These are phyloP conservation scores for Ephydatia muelleri DNA, from an alignment of 37 sponge, comb jelly and placozoan species.

Conservation along the genomic window DNA sequence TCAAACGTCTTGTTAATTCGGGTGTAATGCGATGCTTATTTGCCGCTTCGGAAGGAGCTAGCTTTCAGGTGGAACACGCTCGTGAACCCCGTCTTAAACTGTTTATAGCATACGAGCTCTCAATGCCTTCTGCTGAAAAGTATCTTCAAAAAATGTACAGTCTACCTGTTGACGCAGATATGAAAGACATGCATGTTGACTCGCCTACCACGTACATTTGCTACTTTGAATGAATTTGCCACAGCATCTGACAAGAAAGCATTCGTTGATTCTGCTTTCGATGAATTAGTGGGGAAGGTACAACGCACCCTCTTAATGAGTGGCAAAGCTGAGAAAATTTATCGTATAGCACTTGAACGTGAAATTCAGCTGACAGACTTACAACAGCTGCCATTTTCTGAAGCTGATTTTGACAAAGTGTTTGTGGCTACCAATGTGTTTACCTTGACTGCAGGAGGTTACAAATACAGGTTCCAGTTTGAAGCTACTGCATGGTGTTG, in stretches of 20 bases:
- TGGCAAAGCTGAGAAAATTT: neutral
- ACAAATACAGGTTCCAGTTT: neutral
- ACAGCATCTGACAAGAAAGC: neutral
- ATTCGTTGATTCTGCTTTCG: neutral
- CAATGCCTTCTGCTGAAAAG: neutral
- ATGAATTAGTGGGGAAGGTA: neutral
- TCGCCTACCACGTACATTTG: neutral
- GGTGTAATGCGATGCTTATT: neutral
- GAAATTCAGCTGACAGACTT: neutral
- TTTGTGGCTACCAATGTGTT: neutral
- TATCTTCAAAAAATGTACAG: neutral
- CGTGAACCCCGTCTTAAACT: neutral
- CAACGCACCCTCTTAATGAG: neutral
- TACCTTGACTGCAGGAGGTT: neutral
- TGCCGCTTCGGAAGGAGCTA: neutral
- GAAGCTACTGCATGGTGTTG: neutral
- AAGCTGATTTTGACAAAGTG: neutral
- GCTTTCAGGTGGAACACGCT: neutral
- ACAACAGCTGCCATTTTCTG: neutral
- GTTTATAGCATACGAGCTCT: neutral
- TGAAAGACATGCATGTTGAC: neutral
- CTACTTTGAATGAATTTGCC: neutral
- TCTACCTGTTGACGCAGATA: neutral
- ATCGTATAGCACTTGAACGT: neutral
- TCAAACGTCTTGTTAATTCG: neutral